Base-by-base conservation (phyloP, 2,888 invertebrate genomes). In the Ferrisia virgata region DNA sequence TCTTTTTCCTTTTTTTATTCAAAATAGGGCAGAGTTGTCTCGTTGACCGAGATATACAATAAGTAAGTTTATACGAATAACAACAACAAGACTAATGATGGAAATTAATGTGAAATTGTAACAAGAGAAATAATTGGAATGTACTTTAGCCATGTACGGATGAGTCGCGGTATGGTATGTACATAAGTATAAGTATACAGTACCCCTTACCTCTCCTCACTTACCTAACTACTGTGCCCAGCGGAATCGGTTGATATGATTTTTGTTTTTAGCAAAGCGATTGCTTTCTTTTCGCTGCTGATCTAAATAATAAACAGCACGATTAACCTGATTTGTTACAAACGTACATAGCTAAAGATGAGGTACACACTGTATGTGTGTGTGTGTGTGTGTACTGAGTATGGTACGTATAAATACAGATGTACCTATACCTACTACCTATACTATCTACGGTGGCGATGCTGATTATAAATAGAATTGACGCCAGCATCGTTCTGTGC, bases 231-330 rank as follows among this genome's bases (percentile, higher is more conserved):
- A n/a, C n/a, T n/a, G n/a, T n/a, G n/a, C n/a, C n/a, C n/a, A n/a
- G n/a, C n/a, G n/a, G 72, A 33, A 36, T 33, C 18, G 72, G 31
- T 36, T 76, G 72, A 76, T 76, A 76, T 76, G 72, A 76, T 76
- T 76, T 76, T 76, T 76, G 72, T 76, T 76, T 76, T 76, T 76
- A 47, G 43, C 80, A 47, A 80, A 31, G 53, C 53, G 31, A 80
- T 80, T 31, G 53, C 80, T 47, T 80, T 80, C n/a, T 53, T 80
- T 80, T 80, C 53, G 80, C 53, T 33, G 80, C 53, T 53, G 80
- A 80, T 80, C 80, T 80, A 80, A 80, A 80, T 80, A 80, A 80
- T 80, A 43, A 80, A 80, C 80, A 36, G 72, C 72, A 76, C 72
- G 72, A 76, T 76, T 76, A 76, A 76, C 72, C 72, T 76, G 72